Evolutionary conservation across 2,797 vertebrate species (phyloP).

Genomic region (Mormyrops attenuatus): DNA sequence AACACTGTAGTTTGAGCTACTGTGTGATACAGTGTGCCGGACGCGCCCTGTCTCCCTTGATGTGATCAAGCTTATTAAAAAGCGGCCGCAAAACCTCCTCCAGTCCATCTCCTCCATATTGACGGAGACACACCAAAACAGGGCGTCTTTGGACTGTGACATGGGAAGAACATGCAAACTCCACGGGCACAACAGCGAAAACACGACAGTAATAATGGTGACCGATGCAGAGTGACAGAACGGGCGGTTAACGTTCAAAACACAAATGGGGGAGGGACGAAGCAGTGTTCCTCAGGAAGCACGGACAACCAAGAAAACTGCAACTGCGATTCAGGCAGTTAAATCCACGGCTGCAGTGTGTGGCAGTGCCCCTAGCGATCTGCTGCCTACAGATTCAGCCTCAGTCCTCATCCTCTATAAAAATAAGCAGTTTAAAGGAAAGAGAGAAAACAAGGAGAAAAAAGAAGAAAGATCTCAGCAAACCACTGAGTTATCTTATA

Average conservation of each 20-base stretch:
- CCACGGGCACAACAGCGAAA: neutral
- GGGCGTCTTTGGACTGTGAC: neutral
- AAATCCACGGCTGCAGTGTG: neutral
- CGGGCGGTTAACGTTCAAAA: neutral
- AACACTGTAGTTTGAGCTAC: neutral
- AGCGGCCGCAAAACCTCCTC: neutral
- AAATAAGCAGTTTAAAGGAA: neutral
- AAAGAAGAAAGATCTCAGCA: conserved; percentile 8
- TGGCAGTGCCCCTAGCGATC: neutral
- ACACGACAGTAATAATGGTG: neutral
- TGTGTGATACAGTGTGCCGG: neutral
- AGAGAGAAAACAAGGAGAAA: neutral
- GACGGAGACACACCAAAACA: neutral
- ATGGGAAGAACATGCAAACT: neutral
- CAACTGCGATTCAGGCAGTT: neutral
- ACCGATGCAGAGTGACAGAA: neutral
- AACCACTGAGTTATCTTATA: conserved; percentile 7
- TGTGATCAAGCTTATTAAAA: neutral
- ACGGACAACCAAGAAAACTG: neutral
- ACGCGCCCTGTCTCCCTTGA: neutral
- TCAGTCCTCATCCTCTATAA: neutral
- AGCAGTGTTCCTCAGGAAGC: neutral
- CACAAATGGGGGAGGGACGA: neutral
- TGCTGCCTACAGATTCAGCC: neutral
- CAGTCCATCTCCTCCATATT: neutral